These are phyloP conservation scores for Dromaius novaehollandiae DNA, from an alignment of 2,113 vertebrate species.

Conservation along the genomic window DNA sequence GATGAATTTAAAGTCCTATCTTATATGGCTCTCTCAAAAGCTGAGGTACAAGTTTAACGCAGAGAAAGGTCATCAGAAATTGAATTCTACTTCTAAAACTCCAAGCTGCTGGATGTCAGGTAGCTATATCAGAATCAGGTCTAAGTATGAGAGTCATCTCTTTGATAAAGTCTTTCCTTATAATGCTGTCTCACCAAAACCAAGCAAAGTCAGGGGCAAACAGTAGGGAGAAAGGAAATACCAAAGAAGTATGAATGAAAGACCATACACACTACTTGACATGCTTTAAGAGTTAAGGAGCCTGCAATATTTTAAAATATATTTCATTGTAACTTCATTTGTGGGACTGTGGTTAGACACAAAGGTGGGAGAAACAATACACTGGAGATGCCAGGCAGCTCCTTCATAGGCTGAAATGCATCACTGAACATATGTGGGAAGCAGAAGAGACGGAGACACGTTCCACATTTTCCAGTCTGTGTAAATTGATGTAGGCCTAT, in stretches of 20 bases:
- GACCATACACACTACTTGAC: neutral
- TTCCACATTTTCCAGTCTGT: neutral
- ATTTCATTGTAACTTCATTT: neutral
- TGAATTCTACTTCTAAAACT: neutral
- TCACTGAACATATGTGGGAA: neutral
- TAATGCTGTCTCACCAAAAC: neutral
- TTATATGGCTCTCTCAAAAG: neutral
- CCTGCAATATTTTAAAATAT: neutral
- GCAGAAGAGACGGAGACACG: neutral
- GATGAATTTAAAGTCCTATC: neutral
- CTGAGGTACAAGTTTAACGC: neutral
- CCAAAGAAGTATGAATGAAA: neutral
- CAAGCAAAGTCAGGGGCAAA: neutral
- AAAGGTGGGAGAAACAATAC: fast-evolving
- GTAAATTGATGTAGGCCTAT: fast-evolving
- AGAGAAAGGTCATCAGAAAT: neutral
- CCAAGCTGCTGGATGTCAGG: neutral
- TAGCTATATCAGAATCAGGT: neutral
- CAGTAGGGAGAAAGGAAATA: neutral
- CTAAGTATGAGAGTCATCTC: neutral
- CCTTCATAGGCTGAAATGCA: neutral
- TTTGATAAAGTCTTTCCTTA: neutral
- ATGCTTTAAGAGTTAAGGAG: neutral
- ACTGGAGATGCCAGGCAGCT: fast-evolving
- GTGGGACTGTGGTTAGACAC: neutral